Conservation (phyloP, 2,888 invertebrate species). For the Heteromurus nitidus region DNA sequence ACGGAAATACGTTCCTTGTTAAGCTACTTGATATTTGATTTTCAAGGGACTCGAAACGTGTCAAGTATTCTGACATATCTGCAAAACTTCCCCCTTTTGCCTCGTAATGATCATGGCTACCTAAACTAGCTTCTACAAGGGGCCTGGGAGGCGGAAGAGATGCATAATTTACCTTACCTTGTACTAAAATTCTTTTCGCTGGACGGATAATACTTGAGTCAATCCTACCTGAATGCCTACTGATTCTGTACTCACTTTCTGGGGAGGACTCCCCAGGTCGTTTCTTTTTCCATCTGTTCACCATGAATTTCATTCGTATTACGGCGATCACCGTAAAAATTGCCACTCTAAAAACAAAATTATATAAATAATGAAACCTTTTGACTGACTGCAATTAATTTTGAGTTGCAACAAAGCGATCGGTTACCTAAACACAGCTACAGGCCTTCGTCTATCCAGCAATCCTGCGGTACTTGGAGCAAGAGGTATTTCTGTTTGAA, state of each 20-base stretch:
- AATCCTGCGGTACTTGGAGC: conserved; percentile 68
- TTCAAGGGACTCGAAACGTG: conserved; percentile 46
- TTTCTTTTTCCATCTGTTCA: conserved; percentile 81
- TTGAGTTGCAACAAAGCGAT: neutral
- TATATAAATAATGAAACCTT: conserved; percentile 7
- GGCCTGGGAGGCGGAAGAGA: neutral
- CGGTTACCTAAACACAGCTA: conserved; percentile 65
- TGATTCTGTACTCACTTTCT: conserved; percentile 73
- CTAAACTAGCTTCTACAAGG: conserved; percentile 1
- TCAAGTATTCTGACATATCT: conserved; percentile 45
- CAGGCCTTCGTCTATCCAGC: conserved; percentile 41
- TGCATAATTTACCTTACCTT: neutral
- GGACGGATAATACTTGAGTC: conserved; percentile 49
- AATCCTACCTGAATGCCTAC: conserved; percentile 29
- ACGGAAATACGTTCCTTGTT: conserved; percentile 45
- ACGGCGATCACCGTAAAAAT: conserved; percentile 80
- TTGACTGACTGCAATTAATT: neutral
- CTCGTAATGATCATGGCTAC: neutral
- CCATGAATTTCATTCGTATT: conserved; percentile 82
- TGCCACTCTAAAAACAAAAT: conserved; percentile 77
- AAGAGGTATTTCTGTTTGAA: conserved; percentile 65
- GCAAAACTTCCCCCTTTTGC: conserved; percentile 26
- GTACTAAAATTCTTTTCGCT: conserved; percentile 10
- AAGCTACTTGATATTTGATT: conserved; percentile 53
- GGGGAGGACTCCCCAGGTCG: conserved; percentile 77